These are phyloP conservation scores for Trogon melanurus DNA, from an alignment of 2,113 vertebrate genomes.

Conservation along the genomic window DNA sequence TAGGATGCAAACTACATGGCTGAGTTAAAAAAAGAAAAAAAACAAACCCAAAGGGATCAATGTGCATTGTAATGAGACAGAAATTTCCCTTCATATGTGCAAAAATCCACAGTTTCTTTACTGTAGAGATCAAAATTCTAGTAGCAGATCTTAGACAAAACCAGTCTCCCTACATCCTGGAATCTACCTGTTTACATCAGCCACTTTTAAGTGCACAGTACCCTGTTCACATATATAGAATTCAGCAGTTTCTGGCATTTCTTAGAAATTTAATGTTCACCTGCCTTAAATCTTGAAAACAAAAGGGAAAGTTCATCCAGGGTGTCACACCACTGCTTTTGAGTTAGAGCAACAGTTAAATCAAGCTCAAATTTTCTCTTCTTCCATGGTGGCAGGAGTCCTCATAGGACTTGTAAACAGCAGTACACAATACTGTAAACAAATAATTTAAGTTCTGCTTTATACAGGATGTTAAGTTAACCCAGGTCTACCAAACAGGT, in stretches of 20 bases:
- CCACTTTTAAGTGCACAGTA: slow-evolving; percentile 25
- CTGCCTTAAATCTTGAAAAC: slow-evolving; percentile 61
- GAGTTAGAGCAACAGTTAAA: slow-evolving; percentile 24
- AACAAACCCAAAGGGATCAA: background rate
- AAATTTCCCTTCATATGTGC: slow-evolving; percentile 62
- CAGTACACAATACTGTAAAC: slow-evolving; percentile 85
- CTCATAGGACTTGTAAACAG: slow-evolving; percentile 82
- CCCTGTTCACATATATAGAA: slow-evolving; percentile 49
- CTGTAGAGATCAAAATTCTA: slow-evolving; percentile 57
- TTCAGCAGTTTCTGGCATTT: slow-evolving; percentile 51
- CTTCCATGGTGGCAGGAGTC: slow-evolving; percentile 73
- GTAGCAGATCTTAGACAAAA: slow-evolving; percentile 25
- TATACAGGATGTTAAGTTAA: slow-evolving; percentile 72
- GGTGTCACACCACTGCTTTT: slow-evolving; percentile 1
- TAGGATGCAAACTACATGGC: background rate
- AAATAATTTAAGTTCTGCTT: slow-evolving; percentile 74
- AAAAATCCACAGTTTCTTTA: slow-evolving; percentile 60
- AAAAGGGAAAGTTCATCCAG: slow-evolving; percentile 23
- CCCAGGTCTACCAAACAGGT: slow-evolving; percentile 66
- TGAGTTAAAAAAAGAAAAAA: background rate
- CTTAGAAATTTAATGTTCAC: slow-evolving; percentile 36
- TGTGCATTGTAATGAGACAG: slow-evolving; percentile 44
- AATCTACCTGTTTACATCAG: slow-evolving; percentile 41
- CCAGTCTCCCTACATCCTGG: slow-evolving; percentile 38
- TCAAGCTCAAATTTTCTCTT: slow-evolving; percentile 47